Evolutionary conservation across 2,797 vertebrate species (phyloP), one percentile per base, ranked within the genome.

Genomic region (Anisognathus igniventris): DNA sequence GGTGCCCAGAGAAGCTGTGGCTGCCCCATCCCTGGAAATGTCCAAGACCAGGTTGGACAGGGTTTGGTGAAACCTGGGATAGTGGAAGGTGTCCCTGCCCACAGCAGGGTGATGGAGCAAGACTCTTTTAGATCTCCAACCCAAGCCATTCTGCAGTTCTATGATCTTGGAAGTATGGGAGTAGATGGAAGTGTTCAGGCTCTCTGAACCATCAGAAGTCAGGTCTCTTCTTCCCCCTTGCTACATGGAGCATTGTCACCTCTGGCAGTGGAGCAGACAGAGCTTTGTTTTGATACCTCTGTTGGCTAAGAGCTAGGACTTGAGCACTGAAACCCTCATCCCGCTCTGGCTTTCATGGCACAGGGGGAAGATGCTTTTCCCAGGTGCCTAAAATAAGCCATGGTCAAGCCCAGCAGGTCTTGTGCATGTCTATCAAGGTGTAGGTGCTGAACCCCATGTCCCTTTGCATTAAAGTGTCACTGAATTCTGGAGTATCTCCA

Each of bases 101-200:
- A 17, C 1, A 7, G 44, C 51, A 65, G n/a, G 4, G 28, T 13
- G 5, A 2, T 58, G 51, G 67, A 24, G 33, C 1, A 2, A 30
- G 39, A 10, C 33, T 9, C 9, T 66, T 40, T 45, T 12, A 33
- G 45, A 14, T 65, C 28, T 65, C 17, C 33, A 53, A 6, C 9
- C 45, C 17, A 45, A 51, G 14, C 17, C 20, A 15, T 33, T 39
- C 39, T 53, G 12, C 47, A 60, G 0, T 31, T 80, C 45, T 33
- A 0, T 39, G 51, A 17, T 44, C 10, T 1, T 42, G 54, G 39
- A 61, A 57, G 9, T 45, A 19, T 2, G 57, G 33, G 40, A 50
- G 23, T 21, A 28, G 57, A 14, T 47, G 5, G 31, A 35, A 51
- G 19, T 6, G 12, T 68, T 64, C 13, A 23, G 73, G 40, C 42